phyloP scores from a whole-genome alignment of 2,797 vertebrate species.

The Cynopterus sphinx region DNA sequence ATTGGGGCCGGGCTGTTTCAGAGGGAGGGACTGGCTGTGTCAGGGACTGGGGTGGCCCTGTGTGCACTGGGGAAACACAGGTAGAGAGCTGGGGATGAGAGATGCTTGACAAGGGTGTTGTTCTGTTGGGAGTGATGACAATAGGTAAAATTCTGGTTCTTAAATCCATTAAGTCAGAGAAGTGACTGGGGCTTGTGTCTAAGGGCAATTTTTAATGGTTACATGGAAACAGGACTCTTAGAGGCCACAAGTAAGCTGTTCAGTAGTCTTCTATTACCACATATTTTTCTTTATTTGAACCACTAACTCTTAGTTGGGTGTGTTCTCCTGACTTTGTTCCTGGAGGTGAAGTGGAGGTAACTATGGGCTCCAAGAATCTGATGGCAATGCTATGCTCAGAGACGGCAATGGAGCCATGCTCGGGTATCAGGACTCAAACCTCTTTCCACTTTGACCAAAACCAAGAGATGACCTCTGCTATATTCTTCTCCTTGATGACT shows the following conservation, averaged over 20 bases:
- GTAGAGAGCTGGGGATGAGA: not conserved
- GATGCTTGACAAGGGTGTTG: not conserved
- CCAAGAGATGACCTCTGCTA: not conserved
- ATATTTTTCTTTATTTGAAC: constrained; percentile 18
- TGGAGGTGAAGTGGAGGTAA: not conserved
- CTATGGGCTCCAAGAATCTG: not conserved
- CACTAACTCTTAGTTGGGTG: not conserved
- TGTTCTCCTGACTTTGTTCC: not conserved
- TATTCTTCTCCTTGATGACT: not conserved
- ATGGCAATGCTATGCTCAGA: not conserved
- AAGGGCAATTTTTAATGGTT: constrained; percentile 4
- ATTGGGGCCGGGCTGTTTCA: not conserved
- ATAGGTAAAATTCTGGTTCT: not conserved
- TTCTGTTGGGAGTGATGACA: not conserved
- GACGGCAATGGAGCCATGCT: not conserved
- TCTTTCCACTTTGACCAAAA: not conserved
- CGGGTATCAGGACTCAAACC: not conserved
- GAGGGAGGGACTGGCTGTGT: not conserved
- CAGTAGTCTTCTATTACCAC: not conserved
- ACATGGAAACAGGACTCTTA: not conserved
- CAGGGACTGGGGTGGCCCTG: not conserved
- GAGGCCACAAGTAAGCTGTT: not conserved
- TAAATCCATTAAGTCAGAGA: not conserved
- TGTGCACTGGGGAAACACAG: not conserved
- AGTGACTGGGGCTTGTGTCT: not conserved